phyloP scores from a whole-genome alignment of 2,797 vertebrate genomes.

The Carcharodon carcharias region DNA sequence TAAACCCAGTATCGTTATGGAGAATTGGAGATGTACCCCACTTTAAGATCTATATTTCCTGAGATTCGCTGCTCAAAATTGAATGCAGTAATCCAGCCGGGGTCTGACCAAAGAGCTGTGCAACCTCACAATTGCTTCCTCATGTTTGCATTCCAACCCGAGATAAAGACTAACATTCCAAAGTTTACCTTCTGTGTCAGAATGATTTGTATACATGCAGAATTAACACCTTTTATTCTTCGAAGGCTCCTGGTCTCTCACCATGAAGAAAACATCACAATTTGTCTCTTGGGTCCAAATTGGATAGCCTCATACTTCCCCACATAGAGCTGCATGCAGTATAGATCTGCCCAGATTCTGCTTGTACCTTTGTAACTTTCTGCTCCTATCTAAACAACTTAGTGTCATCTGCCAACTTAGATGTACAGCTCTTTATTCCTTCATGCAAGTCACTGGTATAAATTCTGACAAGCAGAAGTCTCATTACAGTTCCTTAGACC shows the following conservation, averaged over 20 bases:
- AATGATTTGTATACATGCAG: background rate
- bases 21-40: background rate
- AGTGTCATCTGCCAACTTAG: background rate
- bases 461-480: background rate
- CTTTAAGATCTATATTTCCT: background rate
- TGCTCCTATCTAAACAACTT: background rate
- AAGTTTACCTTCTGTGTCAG: background rate
- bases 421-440: background rate
- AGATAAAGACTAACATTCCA: background rate
- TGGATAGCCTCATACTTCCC: background rate
- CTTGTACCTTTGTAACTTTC: background rate
- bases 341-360: background rate
- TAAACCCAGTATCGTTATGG: background rate
- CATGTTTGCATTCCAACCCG: background rate
- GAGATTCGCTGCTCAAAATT: background rate
- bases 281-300: background rate
- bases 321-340: background rate
- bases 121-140: background rate
- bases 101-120: background rate
- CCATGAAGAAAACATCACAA: background rate
- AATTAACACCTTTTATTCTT: background rate
- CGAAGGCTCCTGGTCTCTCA: background rate
- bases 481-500: background rate
- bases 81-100: background rate
- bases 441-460: background rate